These are phyloP conservation scores for Polymixis flavicincta DNA, from an alignment of 2,888 invertebrate genomes.

Conservation along the genomic window DNA sequence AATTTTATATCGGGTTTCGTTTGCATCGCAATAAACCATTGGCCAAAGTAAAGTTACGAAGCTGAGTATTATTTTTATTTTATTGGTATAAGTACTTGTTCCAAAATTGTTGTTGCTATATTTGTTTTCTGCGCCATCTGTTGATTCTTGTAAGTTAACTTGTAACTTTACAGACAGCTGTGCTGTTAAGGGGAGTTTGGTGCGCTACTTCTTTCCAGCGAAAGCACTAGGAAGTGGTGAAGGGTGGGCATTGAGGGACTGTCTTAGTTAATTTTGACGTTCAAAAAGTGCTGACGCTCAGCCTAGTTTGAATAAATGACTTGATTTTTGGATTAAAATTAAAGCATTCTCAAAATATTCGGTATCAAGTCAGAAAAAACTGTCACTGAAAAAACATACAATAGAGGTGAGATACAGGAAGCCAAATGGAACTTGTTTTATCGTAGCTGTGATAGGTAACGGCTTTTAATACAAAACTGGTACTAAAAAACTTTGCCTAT, in stretches of 20 bases:
- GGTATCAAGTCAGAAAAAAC: neutral
- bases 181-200: no score
- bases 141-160: neutral
- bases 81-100: neutral
- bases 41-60: neutral
- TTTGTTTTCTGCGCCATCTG: neutral
- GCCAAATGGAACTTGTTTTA: neutral
- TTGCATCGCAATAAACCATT: no score
- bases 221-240: no score
- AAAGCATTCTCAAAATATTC: constrained; percentile 28
- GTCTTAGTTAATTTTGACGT: no score
- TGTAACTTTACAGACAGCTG: no score
- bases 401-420: neutral
- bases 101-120: neutral
- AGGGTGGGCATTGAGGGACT: no score
- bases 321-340: no score
- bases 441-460: neutral
- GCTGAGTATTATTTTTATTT: neutral
- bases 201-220: no score
- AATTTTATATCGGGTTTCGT: neutral
- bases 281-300: no score
- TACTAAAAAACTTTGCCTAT: no score
- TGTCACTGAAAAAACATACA: neutral
- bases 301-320: no score
- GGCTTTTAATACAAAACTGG: neutral